Percentiles rank a stretch among this genome's conserved stretches.
phyloP scores from a whole-genome alignment of 1,140 invertebrate genomes.

The Coenobita brevimanus region DNA sequence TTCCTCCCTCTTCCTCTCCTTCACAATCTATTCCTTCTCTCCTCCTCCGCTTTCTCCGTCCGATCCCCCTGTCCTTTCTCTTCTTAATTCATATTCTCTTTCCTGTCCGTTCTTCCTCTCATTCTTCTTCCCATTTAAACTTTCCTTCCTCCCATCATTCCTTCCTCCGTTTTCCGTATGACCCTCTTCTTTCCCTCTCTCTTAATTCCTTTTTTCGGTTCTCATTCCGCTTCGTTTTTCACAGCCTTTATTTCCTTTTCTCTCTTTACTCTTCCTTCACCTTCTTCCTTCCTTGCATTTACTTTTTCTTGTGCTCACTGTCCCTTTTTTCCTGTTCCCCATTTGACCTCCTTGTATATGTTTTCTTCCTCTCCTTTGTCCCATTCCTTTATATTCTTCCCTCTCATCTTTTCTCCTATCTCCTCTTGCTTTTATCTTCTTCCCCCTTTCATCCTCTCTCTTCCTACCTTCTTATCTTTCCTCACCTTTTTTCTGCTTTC shows the following conservation, averaged over 20 bases:
- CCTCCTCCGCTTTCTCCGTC: too few relatives aligned
- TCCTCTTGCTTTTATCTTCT: neutral
- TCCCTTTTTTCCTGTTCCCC: too few relatives aligned
- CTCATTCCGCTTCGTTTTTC: neutral
- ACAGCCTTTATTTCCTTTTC: neutral
- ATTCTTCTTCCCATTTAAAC: neutral
- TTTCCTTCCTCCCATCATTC: neutral
- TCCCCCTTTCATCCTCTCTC: neutral
- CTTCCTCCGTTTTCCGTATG: neutral
- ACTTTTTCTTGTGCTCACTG: too few relatives aligned
- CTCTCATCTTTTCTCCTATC: neutral
- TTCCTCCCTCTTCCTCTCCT: neutral
- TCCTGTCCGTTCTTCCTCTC: slow-evolving; percentile 1
- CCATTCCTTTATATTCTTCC: too few relatives aligned
- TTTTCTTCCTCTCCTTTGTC: too few relatives aligned
- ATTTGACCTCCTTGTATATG: too few relatives aligned
- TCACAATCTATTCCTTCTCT: neutral
- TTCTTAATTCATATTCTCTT: neutral
- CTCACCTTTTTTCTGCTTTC: neutral
- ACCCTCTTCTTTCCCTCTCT: neutral
- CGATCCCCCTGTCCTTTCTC: neutral
- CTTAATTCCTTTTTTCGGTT: neutral
- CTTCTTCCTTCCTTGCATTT: too few relatives aligned
- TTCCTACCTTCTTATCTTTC: neutral
- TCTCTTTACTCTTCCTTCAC: too few relatives aligned